Conservation (phyloP, 92 coral and sea anemone species). For the Galaxea fascicularis region DNA sequence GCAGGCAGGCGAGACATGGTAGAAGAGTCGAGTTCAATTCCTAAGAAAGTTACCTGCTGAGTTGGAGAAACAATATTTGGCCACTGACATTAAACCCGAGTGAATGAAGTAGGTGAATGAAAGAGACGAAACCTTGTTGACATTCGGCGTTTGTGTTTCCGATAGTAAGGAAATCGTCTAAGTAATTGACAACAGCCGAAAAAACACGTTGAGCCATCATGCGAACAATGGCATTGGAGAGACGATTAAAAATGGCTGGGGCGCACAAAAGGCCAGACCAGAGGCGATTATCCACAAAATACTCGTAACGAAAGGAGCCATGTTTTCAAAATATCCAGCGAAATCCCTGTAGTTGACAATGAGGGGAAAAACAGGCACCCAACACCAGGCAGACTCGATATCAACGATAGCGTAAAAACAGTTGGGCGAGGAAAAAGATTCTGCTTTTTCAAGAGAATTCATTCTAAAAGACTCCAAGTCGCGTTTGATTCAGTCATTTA, state of each 20-base stretch:
- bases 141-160: slow-evolving; percentile 28
- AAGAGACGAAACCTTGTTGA: background rate
- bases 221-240: background rate
- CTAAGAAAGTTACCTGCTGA: background rate
- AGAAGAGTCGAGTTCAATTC: slow-evolving; percentile 12
- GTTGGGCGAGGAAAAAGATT: background rate
- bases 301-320: slow-evolving; percentile 19
- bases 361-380: slow-evolving; percentile 30
- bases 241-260: slow-evolving; percentile 14
- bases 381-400: slow-evolving; percentile 35
- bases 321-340: slow-evolving; percentile 3
- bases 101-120: background rate
- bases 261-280: slow-evolving; percentile 13
- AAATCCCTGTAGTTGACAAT: slow-evolving; percentile 7
- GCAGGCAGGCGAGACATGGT: slow-evolving; percentile 11
- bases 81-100: background rate
- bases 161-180: slow-evolving; percentile 27
- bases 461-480: slow-evolving; percentile 17
- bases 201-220: slow-evolving; percentile 32
- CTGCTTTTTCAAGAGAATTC: slow-evolving; percentile 28
- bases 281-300: slow-evolving; percentile 11
- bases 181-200: background rate
- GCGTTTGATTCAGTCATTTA: slow-evolving; percentile 18
- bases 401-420: slow-evolving; percentile 30
- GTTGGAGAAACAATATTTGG: background rate